Evolutionary conservation across 1,140 invertebrate genomes (phyloP).

Genomic region (Aporrectodea caliginosa): DNA sequence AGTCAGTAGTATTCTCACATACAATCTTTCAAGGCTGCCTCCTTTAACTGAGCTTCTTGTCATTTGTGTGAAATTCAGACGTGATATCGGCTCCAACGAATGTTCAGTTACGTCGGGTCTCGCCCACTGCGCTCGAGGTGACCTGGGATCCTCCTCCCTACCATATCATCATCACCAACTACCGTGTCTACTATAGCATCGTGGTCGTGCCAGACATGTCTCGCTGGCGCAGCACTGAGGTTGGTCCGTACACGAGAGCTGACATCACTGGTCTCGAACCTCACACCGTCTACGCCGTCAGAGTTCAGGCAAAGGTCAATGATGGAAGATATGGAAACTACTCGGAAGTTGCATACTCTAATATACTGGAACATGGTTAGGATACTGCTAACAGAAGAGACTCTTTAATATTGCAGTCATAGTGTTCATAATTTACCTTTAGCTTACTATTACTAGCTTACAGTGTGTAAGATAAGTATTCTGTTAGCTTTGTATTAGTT

Average conservation of each 20-base stretch:
- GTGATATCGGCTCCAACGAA: constrained; percentile 80
- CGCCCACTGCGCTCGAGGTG: constrained; percentile 82
- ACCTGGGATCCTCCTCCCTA: constrained; percentile 79
- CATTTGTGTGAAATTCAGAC: no score
- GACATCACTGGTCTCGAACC: constrained; percentile 86
- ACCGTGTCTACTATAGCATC: constrained; percentile 59
- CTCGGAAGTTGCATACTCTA: constrained; percentile 37
- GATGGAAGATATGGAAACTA: constrained; percentile 48
- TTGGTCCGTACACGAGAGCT: constrained; percentile 45
- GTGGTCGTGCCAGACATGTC: constrained; percentile 58
- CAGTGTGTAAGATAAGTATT: no score
- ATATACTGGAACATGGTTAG: constrained; percentile 22
- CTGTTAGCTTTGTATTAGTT: no score
- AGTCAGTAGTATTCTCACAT: no score
- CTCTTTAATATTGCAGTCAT: no score
- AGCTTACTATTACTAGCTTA: no score
- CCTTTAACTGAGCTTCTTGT: no score
- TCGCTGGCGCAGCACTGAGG: constrained; percentile 45
- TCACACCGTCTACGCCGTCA: constrained; percentile 85
- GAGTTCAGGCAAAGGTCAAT: constrained; percentile 61
- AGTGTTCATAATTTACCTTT: no score
- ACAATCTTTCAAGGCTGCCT: no score
- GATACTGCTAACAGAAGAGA: no score
- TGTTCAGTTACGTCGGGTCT: constrained; percentile 64
- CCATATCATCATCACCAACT: constrained; percentile 71